Evolutionary conservation across 2,888 invertebrate genomes (phyloP).

Genomic region (Agapostemon virescens): DNA sequence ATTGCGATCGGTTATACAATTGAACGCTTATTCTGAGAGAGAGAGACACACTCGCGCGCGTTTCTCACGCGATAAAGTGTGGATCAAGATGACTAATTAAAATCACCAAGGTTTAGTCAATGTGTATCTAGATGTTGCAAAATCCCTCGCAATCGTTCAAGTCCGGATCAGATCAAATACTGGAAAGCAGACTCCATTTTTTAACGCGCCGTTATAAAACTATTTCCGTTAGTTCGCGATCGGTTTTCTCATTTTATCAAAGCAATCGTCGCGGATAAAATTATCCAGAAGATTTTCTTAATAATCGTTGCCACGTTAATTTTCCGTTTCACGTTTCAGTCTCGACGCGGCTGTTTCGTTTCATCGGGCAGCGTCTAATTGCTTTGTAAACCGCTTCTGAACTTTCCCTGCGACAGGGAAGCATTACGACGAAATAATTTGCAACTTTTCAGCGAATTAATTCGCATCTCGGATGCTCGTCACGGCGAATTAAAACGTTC

Average conservation of each 20-base stretch:
- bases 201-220: background rate
- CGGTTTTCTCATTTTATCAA: background rate
- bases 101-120: background rate
- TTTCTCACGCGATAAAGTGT: background rate
- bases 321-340: background rate
- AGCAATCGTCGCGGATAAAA: background rate
- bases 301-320: background rate
- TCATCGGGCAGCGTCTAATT: slow-evolving; percentile 15
- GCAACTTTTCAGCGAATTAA: slow-evolving; percentile 14
- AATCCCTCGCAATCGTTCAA: background rate
- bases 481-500: background rate
- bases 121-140: background rate
- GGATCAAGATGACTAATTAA: background rate
- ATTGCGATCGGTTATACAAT: slow-evolving; percentile 7
- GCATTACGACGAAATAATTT: slow-evolving; percentile 16
- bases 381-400: slow-evolving; percentile 6
- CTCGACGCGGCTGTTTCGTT: background rate
- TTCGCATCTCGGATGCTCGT: background rate
- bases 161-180: background rate
- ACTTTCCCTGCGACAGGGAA: background rate
- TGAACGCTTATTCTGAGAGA: background rate
- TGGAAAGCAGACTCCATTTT: background rate
- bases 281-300: background rate
- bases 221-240: background rate
- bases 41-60: no score